These are phyloP conservation scores for Benthosema pterotum DNA, from an alignment of 2,797 vertebrate genomes.

Conservation along the genomic window DNA sequence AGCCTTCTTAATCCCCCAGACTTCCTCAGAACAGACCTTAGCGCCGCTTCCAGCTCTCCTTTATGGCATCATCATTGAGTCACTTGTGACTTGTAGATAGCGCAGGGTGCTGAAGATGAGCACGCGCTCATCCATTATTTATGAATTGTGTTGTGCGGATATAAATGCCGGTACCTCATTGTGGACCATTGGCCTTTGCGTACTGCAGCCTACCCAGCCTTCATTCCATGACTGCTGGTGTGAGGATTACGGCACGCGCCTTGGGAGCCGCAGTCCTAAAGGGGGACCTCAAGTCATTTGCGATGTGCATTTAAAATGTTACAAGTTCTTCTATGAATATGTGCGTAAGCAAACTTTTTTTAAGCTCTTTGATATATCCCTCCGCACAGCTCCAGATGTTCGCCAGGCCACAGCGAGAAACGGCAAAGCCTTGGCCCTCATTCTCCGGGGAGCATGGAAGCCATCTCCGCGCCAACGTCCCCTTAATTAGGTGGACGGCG, in stretches of 20 bases:
- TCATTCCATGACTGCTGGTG: slow-evolving; percentile 43
- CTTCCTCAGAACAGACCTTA: slow-evolving; percentile 75
- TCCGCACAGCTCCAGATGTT: slow-evolving; percentile 14
- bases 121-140: slow-evolving; percentile 76
- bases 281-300: slow-evolving; percentile 30
- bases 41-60: slow-evolving; percentile 72
- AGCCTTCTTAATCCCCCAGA: slow-evolving; percentile 76
- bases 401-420: slow-evolving; percentile 41
- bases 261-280: slow-evolving; percentile 49
- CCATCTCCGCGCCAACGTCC: slow-evolving; percentile 77
- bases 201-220: slow-evolving; percentile 65
- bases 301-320: slow-evolving; percentile 48
- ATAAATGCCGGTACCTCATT: slow-evolving; percentile 73
- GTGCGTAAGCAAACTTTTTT: slow-evolving; percentile 52
- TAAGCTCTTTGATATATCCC: not conserved
- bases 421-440: slow-evolving; percentile 40
- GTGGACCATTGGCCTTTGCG: slow-evolving; percentile 71
- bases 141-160: slow-evolving; percentile 71
- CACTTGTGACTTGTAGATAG: slow-evolving; percentile 79
- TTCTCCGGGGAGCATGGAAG: slow-evolving; percentile 56
- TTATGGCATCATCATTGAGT: slow-evolving; percentile 78
- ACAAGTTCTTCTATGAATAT: slow-evolving; percentile 52
- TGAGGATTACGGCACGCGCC: slow-evolving; percentile 43
- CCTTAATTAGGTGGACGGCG: slow-evolving; percentile 91
- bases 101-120: slow-evolving; percentile 61